phyloP scores from a whole-genome alignment of 2,888 invertebrate genomes.

The Clanis bilineata region DNA sequence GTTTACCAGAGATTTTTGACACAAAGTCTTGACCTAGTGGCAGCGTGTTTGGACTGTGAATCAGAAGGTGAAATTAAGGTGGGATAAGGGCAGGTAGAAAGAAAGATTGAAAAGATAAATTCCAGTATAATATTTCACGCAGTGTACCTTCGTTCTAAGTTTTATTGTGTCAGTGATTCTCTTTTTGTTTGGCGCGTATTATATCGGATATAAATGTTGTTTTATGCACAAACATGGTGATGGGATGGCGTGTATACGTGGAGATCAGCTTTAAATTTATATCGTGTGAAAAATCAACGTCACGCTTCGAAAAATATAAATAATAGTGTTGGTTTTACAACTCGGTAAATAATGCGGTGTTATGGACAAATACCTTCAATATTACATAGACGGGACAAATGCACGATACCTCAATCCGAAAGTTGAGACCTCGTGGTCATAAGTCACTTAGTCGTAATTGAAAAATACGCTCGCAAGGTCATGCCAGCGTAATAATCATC shows the following conservation, averaged over 20 bases:
- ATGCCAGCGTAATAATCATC: no score
- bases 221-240: slow-evolving; percentile 19
- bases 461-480: no score
- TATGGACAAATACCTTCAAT: no score
- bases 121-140: background rate
- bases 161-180: background rate
- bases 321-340: background rate
- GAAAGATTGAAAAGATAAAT: no score
- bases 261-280: slow-evolving; percentile 18
- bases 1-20: no score
- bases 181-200: slow-evolving; percentile 28
- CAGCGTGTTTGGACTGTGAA: no score
- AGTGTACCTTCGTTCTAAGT: background rate
- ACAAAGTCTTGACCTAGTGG: no score
- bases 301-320: background rate
- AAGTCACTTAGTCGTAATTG: no score
- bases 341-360: background rate
- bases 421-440: no score
- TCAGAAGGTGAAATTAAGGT: no score
- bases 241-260: slow-evolving; percentile 3
- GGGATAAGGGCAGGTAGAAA: background rate
- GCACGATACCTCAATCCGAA: no score
- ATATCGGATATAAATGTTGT: slow-evolving; percentile 25
- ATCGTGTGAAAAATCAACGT: slow-evolving; percentile 6
- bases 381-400: no score